phyloP scores from a whole-genome alignment of 2,888 invertebrate genomes.

The Agrenia bidenticulata region DNA sequence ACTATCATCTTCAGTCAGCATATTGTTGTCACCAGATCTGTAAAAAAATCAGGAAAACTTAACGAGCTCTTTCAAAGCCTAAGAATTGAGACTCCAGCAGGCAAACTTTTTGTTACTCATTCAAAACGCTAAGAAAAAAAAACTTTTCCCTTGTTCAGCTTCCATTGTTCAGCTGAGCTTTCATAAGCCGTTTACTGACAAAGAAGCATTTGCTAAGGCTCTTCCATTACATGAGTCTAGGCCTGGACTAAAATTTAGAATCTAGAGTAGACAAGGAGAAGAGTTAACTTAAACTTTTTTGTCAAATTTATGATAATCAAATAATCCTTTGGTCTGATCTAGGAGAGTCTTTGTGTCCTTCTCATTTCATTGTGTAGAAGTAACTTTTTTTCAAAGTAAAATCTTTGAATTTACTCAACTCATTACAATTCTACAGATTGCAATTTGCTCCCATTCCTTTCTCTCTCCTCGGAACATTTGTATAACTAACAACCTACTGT shows the following conservation, averaged over 20 bases:
- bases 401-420: constrained; percentile 9
- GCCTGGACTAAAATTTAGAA: too few species aligned
- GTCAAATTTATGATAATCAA: constrained; percentile 40
- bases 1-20: background rate
- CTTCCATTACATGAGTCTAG: too few species aligned
- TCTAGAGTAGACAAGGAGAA: background rate
- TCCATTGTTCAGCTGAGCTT: constrained; percentile 1
- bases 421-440: constrained; percentile 3
- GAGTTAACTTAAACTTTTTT: constrained; percentile 27
- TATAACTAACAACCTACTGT: too few species aligned
- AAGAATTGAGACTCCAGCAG: too few species aligned
- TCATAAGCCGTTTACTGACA: constrained; percentile 4
- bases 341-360: background rate
- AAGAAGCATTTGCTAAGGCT: too few species aligned
- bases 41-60: background rate
- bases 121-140: background rate
- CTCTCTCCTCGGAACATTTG: too few species aligned
- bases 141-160: constrained; percentile 5
- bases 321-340: constrained; percentile 21
- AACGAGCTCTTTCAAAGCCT: constrained; percentile 3
- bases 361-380: constrained; percentile 3
- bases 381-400: background rate
- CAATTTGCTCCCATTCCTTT: background rate
- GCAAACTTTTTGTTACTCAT: too few species aligned
- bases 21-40: constrained; percentile 4